A percentile compares a stretch with the other conserved stretches of the same genome.
phyloP scores from a whole-genome alignment of 2,888 invertebrate genomes.

The Coremacera marginata region DNA sequence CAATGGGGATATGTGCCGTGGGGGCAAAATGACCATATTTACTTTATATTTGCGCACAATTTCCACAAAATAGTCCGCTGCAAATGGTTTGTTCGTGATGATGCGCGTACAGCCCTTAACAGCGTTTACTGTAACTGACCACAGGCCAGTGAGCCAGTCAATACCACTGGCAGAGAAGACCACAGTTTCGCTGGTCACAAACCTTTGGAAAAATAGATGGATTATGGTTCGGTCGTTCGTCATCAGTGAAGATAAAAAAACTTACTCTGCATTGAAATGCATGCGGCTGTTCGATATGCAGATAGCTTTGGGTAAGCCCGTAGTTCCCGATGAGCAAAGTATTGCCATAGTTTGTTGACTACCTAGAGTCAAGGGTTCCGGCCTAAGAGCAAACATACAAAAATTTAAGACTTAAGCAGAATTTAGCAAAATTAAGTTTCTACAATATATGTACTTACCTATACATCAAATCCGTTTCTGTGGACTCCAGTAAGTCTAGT shows the following conservation, averaged over 20 bases:
- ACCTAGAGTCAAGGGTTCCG: conserved; percentile 32
- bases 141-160: too few relatives aligned
- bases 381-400: neutral
- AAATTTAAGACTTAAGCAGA: too few relatives aligned
- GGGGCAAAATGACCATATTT: too few relatives aligned
- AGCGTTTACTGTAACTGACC: too few relatives aligned
- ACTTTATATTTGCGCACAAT: conserved; percentile 56
- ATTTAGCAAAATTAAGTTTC: neutral
- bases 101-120: too few relatives aligned
- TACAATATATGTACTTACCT: neutral
- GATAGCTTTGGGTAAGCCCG: conserved; percentile 60
- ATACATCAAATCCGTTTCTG: conserved; percentile 38
- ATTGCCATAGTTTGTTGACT: conserved; percentile 55
- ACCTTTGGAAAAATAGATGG: too few relatives aligned
- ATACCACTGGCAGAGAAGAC: too few relatives aligned
- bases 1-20: too few relatives aligned
- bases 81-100: too few relatives aligned
- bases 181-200: too few relatives aligned
- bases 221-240: too few relatives aligned
- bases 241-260: neutral
- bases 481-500: conserved; percentile 41
- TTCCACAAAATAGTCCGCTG: too few relatives aligned
- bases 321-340: conserved; percentile 61
- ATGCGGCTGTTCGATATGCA: neutral
- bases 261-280: neutral